Evolutionary conservation across 2,797 vertebrate genomes (phyloP).

Genomic region (Sebastes glaucus): DNA sequence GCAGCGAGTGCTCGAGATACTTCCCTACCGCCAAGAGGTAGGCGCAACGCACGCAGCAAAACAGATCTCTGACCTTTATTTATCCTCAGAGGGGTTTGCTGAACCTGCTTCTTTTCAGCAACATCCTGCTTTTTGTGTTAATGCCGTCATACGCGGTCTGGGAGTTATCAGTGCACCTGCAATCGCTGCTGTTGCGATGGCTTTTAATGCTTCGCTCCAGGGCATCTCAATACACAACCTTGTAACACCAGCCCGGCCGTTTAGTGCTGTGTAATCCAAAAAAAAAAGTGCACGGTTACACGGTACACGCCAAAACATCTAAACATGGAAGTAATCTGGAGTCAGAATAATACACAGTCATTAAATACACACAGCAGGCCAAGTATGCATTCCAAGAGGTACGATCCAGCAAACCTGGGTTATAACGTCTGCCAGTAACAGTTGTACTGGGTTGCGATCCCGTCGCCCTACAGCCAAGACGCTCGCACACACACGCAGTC

Average conservation of each 20-base stretch:
- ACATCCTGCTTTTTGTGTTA: slow-evolving; percentile 38
- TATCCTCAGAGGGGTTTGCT: slow-evolving; percentile 29
- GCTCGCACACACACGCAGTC: slow-evolving; percentile 2
- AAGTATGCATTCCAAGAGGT: slow-evolving; percentile 41
- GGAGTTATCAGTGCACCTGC: slow-evolving; percentile 62
- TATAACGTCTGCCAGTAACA: slow-evolving; percentile 44
- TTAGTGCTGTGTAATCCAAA: slow-evolving; percentile 5
- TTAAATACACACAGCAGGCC: slow-evolving; percentile 34
- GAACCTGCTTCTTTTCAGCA: slow-evolving; percentile 33
- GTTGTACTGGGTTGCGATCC: slow-evolving; percentile 47
- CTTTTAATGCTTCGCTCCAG: slow-evolving; percentile 48
- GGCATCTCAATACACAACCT: slow-evolving; percentile 24
- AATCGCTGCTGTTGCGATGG: slow-evolving; percentile 16
- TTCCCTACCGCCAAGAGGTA: slow-evolving; percentile 98
- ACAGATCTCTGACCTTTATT: slow-evolving; percentile 46
- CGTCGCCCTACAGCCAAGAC: slow-evolving; percentile 5
- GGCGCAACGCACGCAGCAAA: slow-evolving; percentile 20
- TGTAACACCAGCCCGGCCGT: slow-evolving; percentile 30
- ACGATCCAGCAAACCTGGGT: slow-evolving; percentile 37
- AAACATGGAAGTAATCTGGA: slow-evolving; percentile 60
- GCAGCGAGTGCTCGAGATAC: slow-evolving; percentile 95
- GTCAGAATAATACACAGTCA: slow-evolving; percentile 33
- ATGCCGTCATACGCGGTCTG: slow-evolving; percentile 36
- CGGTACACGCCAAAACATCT: slow-evolving; percentile 22
- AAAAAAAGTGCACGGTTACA: slow-evolving; percentile 17